Percentiles rank a stretch among this genome's conserved stretches.
Conservation (phyloP, 2,797 vertebrate genomes). For the Setipinna tenuifilis region DNA sequence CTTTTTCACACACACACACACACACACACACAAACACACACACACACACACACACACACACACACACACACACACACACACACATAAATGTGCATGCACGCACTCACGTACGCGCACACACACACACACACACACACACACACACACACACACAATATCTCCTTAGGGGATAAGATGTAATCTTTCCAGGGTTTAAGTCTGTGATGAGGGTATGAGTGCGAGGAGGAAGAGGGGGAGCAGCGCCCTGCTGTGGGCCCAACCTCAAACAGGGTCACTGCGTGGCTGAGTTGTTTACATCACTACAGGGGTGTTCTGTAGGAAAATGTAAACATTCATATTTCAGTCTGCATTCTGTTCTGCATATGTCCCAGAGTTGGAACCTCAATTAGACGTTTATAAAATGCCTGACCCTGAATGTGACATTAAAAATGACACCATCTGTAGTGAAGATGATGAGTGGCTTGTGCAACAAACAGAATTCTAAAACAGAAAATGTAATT, state of each 20-base stretch:
- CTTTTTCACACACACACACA: neutral
- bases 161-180: conserved; percentile 53
- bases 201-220: conserved; percentile 19
- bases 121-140: conserved; percentile 22
- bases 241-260: neutral
- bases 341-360: too few relatives aligned
- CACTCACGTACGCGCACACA: neutral
- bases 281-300: neutral
- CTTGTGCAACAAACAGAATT: neutral
- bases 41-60: neutral
- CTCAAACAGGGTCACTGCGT: neutral
- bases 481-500: neutral
- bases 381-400: neutral
- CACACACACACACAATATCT: conserved; percentile 37
- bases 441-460: neutral
- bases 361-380: neutral
- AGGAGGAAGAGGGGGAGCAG: conserved; percentile 3
- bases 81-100: conserved; percentile 26
- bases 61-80: neutral
- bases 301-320: neutral
- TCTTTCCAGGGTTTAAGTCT: conserved; percentile 40
- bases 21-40: neutral
- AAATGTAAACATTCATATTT: too few relatives aligned
- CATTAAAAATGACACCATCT: neutral
- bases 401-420: neutral